These are phyloP conservation scores for Hemaris fuciformis DNA, from an alignment of 2,888 invertebrate species.

Conservation along the genomic window DNA sequence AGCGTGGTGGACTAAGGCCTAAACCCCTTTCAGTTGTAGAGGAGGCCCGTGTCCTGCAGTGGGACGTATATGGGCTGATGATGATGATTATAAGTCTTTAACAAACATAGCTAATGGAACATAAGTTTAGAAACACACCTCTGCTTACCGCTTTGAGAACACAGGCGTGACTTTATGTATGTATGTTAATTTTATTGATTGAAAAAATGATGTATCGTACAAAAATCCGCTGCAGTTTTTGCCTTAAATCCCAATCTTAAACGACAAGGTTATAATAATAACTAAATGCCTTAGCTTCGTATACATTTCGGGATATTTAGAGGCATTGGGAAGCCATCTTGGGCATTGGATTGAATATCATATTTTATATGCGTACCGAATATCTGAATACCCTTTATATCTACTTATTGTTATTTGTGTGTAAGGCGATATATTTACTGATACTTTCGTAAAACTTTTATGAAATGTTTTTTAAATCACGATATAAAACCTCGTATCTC, in stretches of 20 bases:
- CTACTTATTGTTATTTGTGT: background rate
- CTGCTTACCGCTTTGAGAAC: no score
- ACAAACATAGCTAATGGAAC: no score
- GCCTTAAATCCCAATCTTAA: conserved; percentile 13
- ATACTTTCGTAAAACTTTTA: background rate
- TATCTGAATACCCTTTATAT: background rate
- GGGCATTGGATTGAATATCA: background rate
- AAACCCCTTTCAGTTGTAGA: no score
- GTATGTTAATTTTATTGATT: no score
- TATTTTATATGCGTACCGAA: background rate
- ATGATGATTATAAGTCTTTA: no score
- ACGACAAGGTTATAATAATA: conserved; percentile 31
- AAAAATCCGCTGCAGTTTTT: background rate
- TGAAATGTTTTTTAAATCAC: no score
- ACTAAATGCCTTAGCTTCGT: conserved; percentile 24
- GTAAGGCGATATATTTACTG: background rate
- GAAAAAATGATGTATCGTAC: background rate
- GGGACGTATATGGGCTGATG: no score
- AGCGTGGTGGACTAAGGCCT: no score
- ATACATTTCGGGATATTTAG: conserved; percentile 13
- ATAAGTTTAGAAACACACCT: no score
- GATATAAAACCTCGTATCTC: no score
- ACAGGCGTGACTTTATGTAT: no score
- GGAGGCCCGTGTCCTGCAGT: no score
- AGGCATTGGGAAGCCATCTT: background rate